Evolutionary conservation across 2,888 invertebrate genomes (phyloP).

Genomic region (Oscheius sp.): DNA sequence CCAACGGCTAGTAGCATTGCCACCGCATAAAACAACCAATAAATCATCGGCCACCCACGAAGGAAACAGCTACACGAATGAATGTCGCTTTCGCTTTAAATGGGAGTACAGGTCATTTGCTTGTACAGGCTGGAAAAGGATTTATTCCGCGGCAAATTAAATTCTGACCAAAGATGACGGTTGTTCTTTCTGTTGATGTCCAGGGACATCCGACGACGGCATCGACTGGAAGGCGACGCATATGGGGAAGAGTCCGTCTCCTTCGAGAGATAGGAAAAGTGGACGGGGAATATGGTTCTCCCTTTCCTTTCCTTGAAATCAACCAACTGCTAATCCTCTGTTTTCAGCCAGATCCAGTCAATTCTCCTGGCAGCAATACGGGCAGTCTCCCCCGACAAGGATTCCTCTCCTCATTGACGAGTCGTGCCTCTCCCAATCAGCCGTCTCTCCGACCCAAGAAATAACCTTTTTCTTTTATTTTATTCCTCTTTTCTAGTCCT

Average conservation of each 20-base stretch:
- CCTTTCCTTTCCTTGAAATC: no score
- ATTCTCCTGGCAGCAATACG: conserved; percentile 19
- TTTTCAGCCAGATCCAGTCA: conserved; percentile 40
- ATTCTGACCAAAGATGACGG: no score
- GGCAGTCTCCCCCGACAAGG: conserved; percentile 18
- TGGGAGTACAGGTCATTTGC: no score
- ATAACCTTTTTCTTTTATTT: neutral
- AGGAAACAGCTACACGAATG: neutral
- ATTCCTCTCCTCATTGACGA: conserved; percentile 27
- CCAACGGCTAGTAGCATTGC: neutral
- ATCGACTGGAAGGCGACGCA: no score
- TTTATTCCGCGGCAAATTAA: no score
- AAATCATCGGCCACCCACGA: neutral
- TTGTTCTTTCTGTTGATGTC: no score
- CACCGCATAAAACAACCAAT: neutral
- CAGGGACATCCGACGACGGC: no score
- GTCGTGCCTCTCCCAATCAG: conserved; percentile 6
- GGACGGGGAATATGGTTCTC: no score
- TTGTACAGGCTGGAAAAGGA: no score
- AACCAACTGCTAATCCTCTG: no score
- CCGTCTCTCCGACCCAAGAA: conserved; percentile 13
- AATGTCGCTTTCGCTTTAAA: conserved; percentile 14
- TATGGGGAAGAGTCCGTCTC: no score
- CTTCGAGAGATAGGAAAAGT: no score
- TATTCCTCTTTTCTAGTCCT: neutral